phyloP scores from a whole-genome alignment of 2,113 vertebrate species.

The Engraulis encrasicolus region DNA sequence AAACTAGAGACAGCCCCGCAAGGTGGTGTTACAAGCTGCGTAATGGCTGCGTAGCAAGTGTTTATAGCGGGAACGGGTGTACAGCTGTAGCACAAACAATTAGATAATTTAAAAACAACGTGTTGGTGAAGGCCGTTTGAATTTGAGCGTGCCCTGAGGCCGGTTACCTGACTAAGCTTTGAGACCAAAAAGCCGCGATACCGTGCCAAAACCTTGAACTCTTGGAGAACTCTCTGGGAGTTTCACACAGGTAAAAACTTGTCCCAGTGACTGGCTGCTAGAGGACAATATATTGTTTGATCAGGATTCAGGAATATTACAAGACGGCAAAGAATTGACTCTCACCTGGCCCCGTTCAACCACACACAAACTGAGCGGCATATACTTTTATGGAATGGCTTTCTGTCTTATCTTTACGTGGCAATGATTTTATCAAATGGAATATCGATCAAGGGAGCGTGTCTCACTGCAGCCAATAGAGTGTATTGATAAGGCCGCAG shows the following conservation, averaged over 20 bases:
- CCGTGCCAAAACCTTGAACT: neutral
- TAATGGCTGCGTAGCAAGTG: neutral
- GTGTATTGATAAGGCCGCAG: conserved; percentile 4
- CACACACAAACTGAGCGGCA: neutral
- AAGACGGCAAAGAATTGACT: neutral
- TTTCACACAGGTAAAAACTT: neutral
- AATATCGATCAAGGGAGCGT: conserved; percentile 8
- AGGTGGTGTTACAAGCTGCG: neutral
- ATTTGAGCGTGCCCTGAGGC: neutral
- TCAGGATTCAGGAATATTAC: neutral
- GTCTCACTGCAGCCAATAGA: conserved; percentile 4
- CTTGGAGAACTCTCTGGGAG: neutral
- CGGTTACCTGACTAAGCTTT: neutral
- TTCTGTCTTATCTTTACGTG: conserved; percentile 1
- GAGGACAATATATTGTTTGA: neutral
- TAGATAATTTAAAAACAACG: neutral
- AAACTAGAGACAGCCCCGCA: neutral
- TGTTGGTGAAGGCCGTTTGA: neutral
- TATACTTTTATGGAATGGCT: neutral
- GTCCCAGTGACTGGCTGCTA: neutral
- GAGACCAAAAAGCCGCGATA: neutral
- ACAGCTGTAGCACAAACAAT: neutral
- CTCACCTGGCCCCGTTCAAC: neutral
- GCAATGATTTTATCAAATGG: conserved; percentile 5
- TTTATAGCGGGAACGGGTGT: neutral